Evolutionary conservation across 2,888 invertebrate genomes (phyloP).

Genomic region (Heteromyza rotundicornis): DNA sequence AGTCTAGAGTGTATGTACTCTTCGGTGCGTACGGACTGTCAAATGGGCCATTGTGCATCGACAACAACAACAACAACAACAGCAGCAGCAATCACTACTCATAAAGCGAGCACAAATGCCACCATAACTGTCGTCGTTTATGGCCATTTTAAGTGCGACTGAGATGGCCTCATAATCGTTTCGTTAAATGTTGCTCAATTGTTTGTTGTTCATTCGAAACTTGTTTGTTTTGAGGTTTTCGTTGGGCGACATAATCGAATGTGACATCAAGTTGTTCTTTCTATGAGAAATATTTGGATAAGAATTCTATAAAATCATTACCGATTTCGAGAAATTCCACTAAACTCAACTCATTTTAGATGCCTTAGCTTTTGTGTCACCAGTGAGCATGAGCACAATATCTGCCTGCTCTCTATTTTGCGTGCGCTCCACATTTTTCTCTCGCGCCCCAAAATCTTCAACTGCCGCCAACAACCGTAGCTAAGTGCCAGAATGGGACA

Average conservation of each 20-base stretch:
- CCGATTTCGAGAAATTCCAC: no score
- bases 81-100: no score
- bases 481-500: conserved; percentile 61
- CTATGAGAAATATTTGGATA: no score
- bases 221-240: neutral
- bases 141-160: conserved; percentile 62
- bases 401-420: no score
- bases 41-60: conserved; percentile 4
- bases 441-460: neutral
- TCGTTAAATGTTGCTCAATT: conserved; percentile 55
- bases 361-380: no score
- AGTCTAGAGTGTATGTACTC: no score
- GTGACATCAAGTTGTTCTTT: no score
- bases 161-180: conserved; percentile 63
- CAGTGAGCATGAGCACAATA: no score
- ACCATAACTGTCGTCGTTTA: conserved; percentile 60
- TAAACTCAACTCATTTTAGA: no score
- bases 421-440: neutral
- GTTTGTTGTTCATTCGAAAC: conserved; percentile 31
- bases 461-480: conserved; percentile 31
- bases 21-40: conserved; percentile 2
- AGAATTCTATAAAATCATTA: no score
- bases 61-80: conserved; percentile 16
- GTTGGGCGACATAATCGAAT: neutral
- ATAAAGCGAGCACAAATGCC: conserved; percentile 28